Conservation (phyloP, 1,140 invertebrate species). For the Phymastichus coffea region DNA sequence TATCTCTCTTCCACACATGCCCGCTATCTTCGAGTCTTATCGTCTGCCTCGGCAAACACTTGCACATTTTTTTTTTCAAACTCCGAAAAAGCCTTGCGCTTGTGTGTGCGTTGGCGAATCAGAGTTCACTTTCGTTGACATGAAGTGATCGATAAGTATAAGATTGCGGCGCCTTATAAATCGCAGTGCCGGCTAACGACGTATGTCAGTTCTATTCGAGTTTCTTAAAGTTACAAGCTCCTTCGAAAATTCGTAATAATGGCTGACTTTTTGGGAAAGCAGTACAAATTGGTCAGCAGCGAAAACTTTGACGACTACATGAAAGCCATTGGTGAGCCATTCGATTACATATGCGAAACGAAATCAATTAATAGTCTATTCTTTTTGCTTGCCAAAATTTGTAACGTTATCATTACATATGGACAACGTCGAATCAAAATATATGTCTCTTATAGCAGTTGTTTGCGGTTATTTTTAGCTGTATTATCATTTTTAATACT, state of each 20-base stretch:
- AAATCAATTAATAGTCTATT: too few relatives aligned
- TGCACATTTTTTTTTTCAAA: neutral
- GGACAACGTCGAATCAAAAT: too few relatives aligned
- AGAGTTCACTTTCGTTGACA: constrained; percentile 11
- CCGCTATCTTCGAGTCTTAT: neutral
- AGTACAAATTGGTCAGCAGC: constrained; percentile 73
- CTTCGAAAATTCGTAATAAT: constrained; percentile 25
- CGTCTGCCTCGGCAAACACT: neutral
- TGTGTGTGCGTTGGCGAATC: neutral
- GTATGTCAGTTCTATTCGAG: constrained; percentile 30
- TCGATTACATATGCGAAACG: too few relatives aligned
- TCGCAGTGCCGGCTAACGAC: neutral
- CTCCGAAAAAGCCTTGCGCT: neutral
- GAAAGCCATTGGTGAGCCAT: constrained; percentile 79
- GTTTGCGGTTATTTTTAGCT: too few relatives aligned
- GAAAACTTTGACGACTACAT: constrained; percentile 88
- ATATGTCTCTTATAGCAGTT: too few relatives aligned
- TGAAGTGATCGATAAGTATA: constrained; percentile 14
- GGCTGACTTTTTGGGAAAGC: constrained; percentile 61
- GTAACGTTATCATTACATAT: too few relatives aligned
- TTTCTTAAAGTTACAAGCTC: too few relatives aligned
- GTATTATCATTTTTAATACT: too few relatives aligned
- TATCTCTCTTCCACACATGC: neutral
- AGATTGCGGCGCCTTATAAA: constrained; percentile 26
- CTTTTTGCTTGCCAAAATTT: too few relatives aligned